A percentile compares a stretch with the other conserved stretches of the same genome.
These are phyloP conservation scores for Neopipo cinnamomea DNA, from an alignment of 2,113 vertebrate species.

Conservation along the genomic window DNA sequence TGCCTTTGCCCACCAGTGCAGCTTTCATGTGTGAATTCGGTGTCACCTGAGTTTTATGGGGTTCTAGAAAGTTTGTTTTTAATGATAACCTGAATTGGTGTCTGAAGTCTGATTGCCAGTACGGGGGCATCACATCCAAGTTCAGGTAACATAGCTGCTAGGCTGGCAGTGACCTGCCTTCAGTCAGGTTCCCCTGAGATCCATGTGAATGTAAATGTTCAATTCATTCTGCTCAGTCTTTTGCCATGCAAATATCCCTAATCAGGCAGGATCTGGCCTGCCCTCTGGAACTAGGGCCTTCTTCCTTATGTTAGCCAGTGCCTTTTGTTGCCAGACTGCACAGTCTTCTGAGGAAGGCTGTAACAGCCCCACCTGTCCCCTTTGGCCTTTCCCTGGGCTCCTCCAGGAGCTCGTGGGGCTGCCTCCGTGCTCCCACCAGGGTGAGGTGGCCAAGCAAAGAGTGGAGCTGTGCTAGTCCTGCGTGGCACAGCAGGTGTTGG, in stretches of 20 bases:
- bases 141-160: background rate
- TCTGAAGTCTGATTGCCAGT: background rate
- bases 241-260: background rate
- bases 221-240: background rate
- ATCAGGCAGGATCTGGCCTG: background rate
- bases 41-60: background rate
- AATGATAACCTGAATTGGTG: rapidly evolving
- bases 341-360: background rate
- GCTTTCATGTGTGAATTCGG: background rate
- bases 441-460: rapidly evolving
- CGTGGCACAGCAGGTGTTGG: rapidly evolving
- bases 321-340: background rate
- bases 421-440: background rate
- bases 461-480: background rate
- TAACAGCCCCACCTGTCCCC: background rate
- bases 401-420: background rate
- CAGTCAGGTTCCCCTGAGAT: background rate
- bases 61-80: background rate
- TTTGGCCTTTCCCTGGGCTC: background rate
- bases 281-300: background rate
- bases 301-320: background rate
- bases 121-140: background rate
- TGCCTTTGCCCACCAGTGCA: background rate
- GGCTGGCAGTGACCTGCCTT: background rate
- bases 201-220: background rate